Base-by-base conservation (phyloP, 2,797 vertebrate species). In the Lemur catta region DNA sequence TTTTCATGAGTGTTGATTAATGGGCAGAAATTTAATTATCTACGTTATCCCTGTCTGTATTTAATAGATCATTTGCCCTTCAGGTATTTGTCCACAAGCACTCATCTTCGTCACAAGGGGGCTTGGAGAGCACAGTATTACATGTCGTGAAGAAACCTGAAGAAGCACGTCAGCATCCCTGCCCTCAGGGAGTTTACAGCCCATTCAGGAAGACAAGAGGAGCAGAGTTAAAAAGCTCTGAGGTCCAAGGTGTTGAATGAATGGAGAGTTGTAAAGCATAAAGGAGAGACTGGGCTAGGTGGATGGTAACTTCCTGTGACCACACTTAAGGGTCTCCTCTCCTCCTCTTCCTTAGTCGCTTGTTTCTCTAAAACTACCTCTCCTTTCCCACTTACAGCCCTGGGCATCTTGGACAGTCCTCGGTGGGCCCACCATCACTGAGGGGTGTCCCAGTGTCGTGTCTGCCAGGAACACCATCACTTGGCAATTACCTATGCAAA, bases 401-500 rank as follows among this genome's bases (percentile, higher is more conserved):
- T 0, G 12, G 81, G 46, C 46, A n/a, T 8, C 41, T 59, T 2
- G n/a, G 20, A 28, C 11, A 24, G 41, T 65, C 87, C 65, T 55
- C 7, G 22, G 52, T 22, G n/a, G 71, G 59, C 52, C 26, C 6
- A 26, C 74, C 28, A 22, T 91, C 46, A 35, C 67, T 15, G 0
- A 2, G 82, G 38, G 38, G 33, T 38, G 18, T 67, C 69, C 91
- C 46, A 1, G 30, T 35, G 61, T 18, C 71, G 30, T 4, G 20
- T 30, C 78, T 95, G n/a, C 92, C 59, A 71, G 92, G 85, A 95
- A 87, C 13, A 61, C 55, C 63, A 3, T 11, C 5, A 7, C 67
- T 59, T n/a, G 57, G 78, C 67, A 75, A 67, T 41, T 15, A 4
- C 33, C 75, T 86, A 76, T 65, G 93, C 92, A 94, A 84, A 94